Percentiles rank a stretch among this genome's conserved stretches.
phyloP scores from a whole-genome alignment of 2,888 invertebrate species.

The Stenodema calcarata region DNA sequence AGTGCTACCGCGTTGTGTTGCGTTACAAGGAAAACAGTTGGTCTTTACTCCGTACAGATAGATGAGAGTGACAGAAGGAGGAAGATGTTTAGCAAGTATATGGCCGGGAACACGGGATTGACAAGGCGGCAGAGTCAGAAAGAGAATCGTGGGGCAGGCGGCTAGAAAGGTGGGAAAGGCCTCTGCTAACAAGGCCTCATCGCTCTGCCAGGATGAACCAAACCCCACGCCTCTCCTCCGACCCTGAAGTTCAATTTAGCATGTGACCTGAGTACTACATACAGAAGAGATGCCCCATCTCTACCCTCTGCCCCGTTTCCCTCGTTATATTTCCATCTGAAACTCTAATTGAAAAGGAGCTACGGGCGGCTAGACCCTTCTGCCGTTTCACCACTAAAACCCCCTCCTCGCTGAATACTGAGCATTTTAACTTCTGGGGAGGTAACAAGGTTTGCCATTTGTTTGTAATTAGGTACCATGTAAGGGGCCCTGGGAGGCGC shows the following conservation, averaged over 20 bases:
- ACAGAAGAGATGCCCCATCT: not conserved
- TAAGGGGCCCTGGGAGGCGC: slow-evolving; percentile 22
- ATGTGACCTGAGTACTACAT: slow-evolving; percentile 41
- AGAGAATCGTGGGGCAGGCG: slow-evolving; percentile 10
- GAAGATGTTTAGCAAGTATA: slow-evolving; percentile 10
- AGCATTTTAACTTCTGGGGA: slow-evolving; percentile 17
- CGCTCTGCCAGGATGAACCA: not conserved
- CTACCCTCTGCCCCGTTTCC: not conserved
- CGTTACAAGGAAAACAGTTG: not conserved
- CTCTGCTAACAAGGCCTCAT: slow-evolving; percentile 16
- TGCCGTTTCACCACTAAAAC: not conserved
- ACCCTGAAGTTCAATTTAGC: slow-evolving; percentile 29
- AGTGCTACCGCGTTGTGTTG: not conserved
- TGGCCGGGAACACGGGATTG: not conserved
- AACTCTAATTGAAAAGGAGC: slow-evolving; percentile 35
- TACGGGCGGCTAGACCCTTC: not conserved
- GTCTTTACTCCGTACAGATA: not conserved
- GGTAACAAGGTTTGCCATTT: slow-evolving; percentile 46
- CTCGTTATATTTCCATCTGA: slow-evolving; percentile 49
- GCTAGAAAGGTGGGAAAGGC: slow-evolving; percentile 4
- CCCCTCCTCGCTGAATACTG: not conserved
- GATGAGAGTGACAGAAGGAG: not conserved
- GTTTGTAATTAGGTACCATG: slow-evolving; percentile 48
- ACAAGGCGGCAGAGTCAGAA: slow-evolving; percentile 2
- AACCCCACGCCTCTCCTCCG: not conserved